Evolutionary conservation across 1,140 invertebrate genomes (phyloP).

Genomic region (Lineus longissimus): DNA sequence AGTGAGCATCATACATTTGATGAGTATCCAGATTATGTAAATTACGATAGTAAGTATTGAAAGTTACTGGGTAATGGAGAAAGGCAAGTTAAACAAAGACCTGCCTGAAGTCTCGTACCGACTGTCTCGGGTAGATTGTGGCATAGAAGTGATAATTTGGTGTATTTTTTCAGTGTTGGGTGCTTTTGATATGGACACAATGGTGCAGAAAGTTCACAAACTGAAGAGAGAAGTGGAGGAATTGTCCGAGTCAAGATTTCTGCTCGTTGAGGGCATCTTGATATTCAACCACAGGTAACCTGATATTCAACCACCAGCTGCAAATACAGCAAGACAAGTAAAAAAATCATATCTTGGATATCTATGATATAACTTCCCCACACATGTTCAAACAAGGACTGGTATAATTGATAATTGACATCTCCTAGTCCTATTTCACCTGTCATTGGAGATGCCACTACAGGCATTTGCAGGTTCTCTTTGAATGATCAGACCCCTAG

Average conservation of each 20-base stretch:
- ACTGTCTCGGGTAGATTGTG: too few relatives aligned
- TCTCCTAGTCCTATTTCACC: too few relatives aligned
- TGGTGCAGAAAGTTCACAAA: slow-evolving; percentile 29
- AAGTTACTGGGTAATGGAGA: background rate
- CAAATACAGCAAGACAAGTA: background rate
- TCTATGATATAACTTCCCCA: too few relatives aligned
- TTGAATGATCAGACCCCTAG: too few relatives aligned
- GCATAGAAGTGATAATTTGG: too few relatives aligned
- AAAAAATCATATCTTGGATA: too few relatives aligned
- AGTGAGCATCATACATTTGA: slow-evolving; percentile 10
- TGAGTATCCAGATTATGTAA: slow-evolving; percentile 28
- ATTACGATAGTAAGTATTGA: slow-evolving; percentile 33
- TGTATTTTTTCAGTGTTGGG: slow-evolving; percentile 25
- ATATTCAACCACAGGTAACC: slow-evolving; percentile 35
- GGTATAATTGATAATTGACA: too few relatives aligned
- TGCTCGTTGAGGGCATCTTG: slow-evolving; percentile 34
- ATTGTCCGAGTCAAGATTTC: background rate
- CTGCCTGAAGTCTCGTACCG: too few relatives aligned
- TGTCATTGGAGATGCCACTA: too few relatives aligned
- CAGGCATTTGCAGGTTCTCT: too few relatives aligned
- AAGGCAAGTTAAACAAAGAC: too few relatives aligned
- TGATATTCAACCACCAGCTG: background rate
- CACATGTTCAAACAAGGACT: too few relatives aligned
- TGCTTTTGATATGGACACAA: slow-evolving; percentile 31
- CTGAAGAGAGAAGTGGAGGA: slow-evolving; percentile 9